Evolutionary conservation across 2,797 vertebrate genomes (phyloP), one percentile per base, ranked within the genome.

Genomic region (Acanthurus leucopareius): DNA sequence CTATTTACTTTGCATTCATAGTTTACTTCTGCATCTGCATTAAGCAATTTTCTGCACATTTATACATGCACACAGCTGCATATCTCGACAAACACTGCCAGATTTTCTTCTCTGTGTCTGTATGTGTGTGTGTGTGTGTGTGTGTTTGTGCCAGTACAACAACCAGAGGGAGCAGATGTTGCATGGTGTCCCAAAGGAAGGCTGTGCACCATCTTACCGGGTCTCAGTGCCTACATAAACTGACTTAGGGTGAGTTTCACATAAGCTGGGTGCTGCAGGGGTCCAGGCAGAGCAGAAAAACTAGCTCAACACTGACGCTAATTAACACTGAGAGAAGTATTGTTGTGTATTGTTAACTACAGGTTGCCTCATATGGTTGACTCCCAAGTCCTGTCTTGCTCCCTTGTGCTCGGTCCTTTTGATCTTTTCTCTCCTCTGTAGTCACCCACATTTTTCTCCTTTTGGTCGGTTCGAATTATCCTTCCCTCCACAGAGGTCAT

Each of bases 101-200:
- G 54, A 65, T 53, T 57, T 19, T 56, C 17, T 35, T n/a, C 56
- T 69, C 10, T 74, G 70, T 56, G 47, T 25, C 59, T 14, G 40
- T 72, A 62, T 70, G 17, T 15, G 45, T 73, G 68, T 64, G 45
- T 20, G 28, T 78, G 56, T 68, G 54, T 22, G 72, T 35, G 14
- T 10, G 16, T 4, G 10, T 32, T 22, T 32, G 40, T 58, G 56
- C 6, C 1, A 10, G 28, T 45, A 3, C 58, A 74, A 70, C 90
- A 93, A 82, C 86, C 86, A 87, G 54, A 80, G 80, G 76, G 48
- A 79, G 83, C 86, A 91, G 86, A 88, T 88, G 89, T 70, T 79
- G 61, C 59, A 69, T 67, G 64, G 68, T 64, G 71, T 88, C 81
- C 78, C 70, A 15, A 53, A 44, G 78, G 62, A 72, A 64, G 48